Conservation (phyloP, 53 echinoderm and acorn worm genomes). For the Holothuria leucospilota region DNA sequence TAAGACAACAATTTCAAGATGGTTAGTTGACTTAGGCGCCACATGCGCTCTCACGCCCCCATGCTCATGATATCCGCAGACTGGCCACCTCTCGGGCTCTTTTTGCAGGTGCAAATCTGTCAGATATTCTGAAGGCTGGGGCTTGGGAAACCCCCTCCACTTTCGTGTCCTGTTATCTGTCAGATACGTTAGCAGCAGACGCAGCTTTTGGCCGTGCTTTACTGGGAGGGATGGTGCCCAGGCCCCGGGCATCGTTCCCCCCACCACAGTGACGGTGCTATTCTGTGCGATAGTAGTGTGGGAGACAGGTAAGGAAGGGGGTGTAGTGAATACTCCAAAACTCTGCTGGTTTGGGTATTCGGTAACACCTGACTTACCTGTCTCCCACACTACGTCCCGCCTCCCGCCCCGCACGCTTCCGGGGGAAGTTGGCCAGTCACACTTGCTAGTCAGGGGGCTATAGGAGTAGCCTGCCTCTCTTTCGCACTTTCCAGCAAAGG, state of each 20-base stretch:
- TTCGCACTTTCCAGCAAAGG: not conserved
- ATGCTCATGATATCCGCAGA: not conserved
- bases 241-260: not conserved
- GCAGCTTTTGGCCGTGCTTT: no score
- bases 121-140: not conserved
- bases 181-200: no score
- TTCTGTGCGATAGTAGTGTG: slow-evolving; percentile 15
- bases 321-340: slow-evolving; percentile 14
- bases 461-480: not conserved
- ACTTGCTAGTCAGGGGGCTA: no score
- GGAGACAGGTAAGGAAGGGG: not conserved
- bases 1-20: slow-evolving; percentile 8
- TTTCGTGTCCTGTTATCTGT: no score
- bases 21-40: not conserved
- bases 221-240: no score
- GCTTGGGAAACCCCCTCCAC: not conserved
- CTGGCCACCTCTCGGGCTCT: slow-evolving; percentile 24
- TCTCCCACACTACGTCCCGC: slow-evolving; percentile 12
- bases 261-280: not conserved
- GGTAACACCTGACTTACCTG: no score
- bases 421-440: no score
- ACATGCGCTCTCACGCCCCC: slow-evolving; percentile 21
- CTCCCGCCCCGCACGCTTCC: slow-evolving; percentile 11
- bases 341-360: not conserved
- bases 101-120: slow-evolving; percentile 9